Base-by-base conservation (phyloP, 2,113 vertebrate species). In the Neolamprologus tretocephalus region DNA sequence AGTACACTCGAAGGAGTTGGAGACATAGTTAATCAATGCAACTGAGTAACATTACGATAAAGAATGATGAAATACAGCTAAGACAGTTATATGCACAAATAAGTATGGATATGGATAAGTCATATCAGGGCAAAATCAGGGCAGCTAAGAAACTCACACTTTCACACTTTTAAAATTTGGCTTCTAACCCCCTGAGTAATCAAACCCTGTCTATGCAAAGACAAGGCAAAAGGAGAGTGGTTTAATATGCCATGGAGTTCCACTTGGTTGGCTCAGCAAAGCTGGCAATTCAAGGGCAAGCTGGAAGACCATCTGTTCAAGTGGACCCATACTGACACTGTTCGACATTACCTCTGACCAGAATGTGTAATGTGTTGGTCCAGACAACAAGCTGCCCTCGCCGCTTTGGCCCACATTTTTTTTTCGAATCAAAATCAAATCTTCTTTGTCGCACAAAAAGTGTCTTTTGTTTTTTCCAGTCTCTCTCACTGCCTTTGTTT, bases 241-340 rank as follows among this genome's bases (percentile, higher is more conserved):
- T 92, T 90, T 89, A 85, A 89, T n/a, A 80, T 89, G 87, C 82
- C 80, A 47, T 2, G 28, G 37, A 57, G 82, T 88, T 95, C 85
- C 86, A 88, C 81, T 84, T 55, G 86, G 84, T 84, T 86, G 89
- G 91, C 80, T 93, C 92, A 66, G 87, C 86, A 68, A 80, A 83
- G 58, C 80, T 61, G 42, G 45, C 80, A 90, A 87, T 87, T 94
- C 90, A 94, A 96, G 93, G 92, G 90, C 89, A 80, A 82, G 71
- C 84, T 57, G 87, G 71, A 87, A 42, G 73, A 89, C 95, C 96
- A 96, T 96, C 94, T 96, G 96, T 88, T 93, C 80, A n/a, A 55
- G 89, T 73, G 51, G 58, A 89, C 79, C 84, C 81, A 47, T 42
- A 31, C 16, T 87, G 89, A 86, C 89, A 79, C 54, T 8, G 21